Base-by-base conservation (phyloP, 1,140 invertebrate genomes). In the Euwallacea similis region DNA sequence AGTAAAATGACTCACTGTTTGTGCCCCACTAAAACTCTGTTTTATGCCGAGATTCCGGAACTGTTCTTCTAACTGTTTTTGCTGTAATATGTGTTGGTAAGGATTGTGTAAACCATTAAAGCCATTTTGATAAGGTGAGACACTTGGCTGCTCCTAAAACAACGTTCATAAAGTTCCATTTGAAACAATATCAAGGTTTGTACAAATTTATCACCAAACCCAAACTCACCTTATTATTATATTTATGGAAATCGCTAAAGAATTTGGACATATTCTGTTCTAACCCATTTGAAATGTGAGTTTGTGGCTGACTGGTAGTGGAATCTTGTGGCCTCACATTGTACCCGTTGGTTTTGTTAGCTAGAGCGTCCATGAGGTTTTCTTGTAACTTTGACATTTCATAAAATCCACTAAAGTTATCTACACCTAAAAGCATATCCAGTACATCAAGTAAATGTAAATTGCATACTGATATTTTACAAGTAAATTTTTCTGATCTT, bases 231-330 rank as follows among this genome's bases (percentile, higher is more conserved):
- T 76, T 69, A 44, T 59, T 68, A 60, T 73, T 73, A 59, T 72
- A 76, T 77, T 86, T 85, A 77, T 84, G 83, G 81, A 86, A 87
- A 79, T 87, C 86, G 55, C 82, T 84, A 80, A 87, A 86, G 79
- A 87, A 87, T 74, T 86, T 87, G 66, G 86, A 84, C 85, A 87
- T 86, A 67, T 83, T 84, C 71, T 86, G 76, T 74, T 79, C 79
- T 54, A 80, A 64, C 11, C 76, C 78, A 53, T 79, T 79, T 43
- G 74, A 61, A 60, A 73, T 73, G 41, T 73, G 71, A 7, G 44
- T 33, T 15, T 58, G 43, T 42, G 72, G 50, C 7, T 66, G 64
- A 21, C 60, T 46, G 33, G 58, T 33, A 41, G 53, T 43, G 21
- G 21, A 33, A 33, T 33, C 21, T 33, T 33, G 21, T 42, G 72